Conservation (phyloP, 2,888 invertebrate species). For the Drosophila parthenogenetica region DNA sequence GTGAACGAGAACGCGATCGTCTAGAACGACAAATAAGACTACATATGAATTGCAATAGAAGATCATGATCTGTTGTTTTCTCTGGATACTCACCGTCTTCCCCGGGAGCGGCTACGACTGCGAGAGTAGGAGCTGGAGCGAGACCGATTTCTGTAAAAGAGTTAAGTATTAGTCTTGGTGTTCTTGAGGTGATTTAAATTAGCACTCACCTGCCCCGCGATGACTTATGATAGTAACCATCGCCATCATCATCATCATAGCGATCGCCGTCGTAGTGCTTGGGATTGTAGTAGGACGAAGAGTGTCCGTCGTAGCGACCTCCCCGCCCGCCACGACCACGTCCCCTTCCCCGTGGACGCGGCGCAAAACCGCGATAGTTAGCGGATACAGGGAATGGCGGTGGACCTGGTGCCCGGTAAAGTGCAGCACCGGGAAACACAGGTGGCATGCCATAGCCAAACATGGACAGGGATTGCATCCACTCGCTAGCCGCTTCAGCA, state of each 20-base stretch:
- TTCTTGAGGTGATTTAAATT: no score
- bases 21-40: slow-evolving; percentile 71
- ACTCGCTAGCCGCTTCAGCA: slow-evolving; percentile 82
- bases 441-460: slow-evolving; percentile 78
- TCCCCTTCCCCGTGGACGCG: slow-evolving; percentile 85
- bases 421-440: slow-evolving; percentile 82
- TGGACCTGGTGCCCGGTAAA: slow-evolving; percentile 71
- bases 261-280: slow-evolving; percentile 87
- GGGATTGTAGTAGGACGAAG: slow-evolving; percentile 78
- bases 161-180: neutral
- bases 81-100: slow-evolving; percentile 72
- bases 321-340: slow-evolving; percentile 81
- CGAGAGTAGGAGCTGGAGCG: slow-evolving; percentile 71
- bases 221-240: slow-evolving; percentile 85
- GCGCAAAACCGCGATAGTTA: slow-evolving; percentile 82
- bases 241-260: slow-evolving; percentile 87
- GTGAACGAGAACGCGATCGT: slow-evolving; percentile 66
- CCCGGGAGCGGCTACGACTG: slow-evolving; percentile 71
- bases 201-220: slow-evolving; percentile 60
- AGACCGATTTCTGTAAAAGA: slow-evolving; percentile 63
- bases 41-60: slow-evolving; percentile 5
- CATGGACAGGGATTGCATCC: slow-evolving; percentile 84
- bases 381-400: slow-evolving; percentile 74
- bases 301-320: slow-evolving; percentile 64
- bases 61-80: neutral